phyloP scores from a whole-genome alignment of 2,797 vertebrate species.

The Distichodus sexfasciatus region DNA sequence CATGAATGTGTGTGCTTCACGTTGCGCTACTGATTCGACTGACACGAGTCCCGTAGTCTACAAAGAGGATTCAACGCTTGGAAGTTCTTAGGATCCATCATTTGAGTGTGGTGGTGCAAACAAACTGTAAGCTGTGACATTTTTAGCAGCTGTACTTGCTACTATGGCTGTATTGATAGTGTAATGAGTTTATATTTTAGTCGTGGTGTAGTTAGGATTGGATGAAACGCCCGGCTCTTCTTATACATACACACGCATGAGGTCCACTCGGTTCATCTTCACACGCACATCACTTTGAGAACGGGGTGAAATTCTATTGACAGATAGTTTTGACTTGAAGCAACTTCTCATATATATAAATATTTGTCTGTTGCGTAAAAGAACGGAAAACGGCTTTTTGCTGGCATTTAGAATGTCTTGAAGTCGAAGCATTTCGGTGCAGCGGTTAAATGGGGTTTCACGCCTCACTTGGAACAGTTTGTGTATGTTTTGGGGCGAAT shows the following conservation, averaged over 20 bases:
- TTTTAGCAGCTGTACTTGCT: too few relatives aligned
- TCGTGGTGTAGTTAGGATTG: too few relatives aligned
- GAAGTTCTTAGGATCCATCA: too few relatives aligned
- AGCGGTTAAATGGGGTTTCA: conserved; percentile 16
- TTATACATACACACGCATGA: conserved; percentile 34
- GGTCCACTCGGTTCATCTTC: conserved; percentile 20
- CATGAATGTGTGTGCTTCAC: too few relatives aligned
- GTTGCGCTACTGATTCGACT: too few relatives aligned
- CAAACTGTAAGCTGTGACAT: too few relatives aligned
- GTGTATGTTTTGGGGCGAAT: neutral
- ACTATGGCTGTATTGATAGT: too few relatives aligned
- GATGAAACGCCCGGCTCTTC: too few relatives aligned
- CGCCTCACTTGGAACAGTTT: neutral
- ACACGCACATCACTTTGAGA: conserved; percentile 50
- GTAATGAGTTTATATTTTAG: too few relatives aligned
- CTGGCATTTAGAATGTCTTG: neutral
- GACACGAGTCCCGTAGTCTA: too few relatives aligned
- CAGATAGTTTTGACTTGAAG: conserved; percentile 64
- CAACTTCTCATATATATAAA: conserved; percentile 29
- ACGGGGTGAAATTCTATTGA: conserved; percentile 46
- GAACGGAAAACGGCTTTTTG: conserved; percentile 1
- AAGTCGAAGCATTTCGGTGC: neutral
- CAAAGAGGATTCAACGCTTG: too few relatives aligned
- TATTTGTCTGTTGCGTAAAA: conserved; percentile 8
- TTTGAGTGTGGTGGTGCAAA: too few relatives aligned